Evolutionary conservation across 2,797 vertebrate species (phyloP).

Genomic region (Mus caroli): DNA sequence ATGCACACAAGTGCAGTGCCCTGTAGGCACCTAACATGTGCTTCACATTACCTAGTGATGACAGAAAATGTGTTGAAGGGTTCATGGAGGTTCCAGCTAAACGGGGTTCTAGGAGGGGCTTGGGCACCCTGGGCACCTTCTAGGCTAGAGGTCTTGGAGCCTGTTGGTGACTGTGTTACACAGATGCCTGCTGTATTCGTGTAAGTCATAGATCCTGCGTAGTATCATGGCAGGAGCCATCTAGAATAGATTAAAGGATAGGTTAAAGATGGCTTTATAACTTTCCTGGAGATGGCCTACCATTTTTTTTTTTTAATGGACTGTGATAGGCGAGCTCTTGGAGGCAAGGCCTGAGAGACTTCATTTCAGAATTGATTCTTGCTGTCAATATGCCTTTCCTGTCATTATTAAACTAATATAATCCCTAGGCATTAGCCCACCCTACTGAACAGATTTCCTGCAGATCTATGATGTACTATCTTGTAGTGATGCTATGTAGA

Average conservation of each 20-base stretch:
- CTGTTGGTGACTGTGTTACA: background rate
- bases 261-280: background rate
- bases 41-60: background rate
- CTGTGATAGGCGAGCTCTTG: background rate
- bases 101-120: background rate
- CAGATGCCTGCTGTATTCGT: background rate
- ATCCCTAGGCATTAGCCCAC: background rate
- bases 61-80: background rate
- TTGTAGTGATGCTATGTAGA: background rate
- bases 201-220: background rate
- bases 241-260: background rate
- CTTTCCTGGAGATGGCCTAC: background rate
- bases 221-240: background rate
- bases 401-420: background rate
- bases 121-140: background rate
- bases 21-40: background rate
- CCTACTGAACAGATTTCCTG: background rate
- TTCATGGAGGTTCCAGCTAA: background rate
- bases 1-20: background rate
- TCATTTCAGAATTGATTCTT: background rate
- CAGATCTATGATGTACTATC: background rate
- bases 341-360: background rate
- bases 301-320: background rate
- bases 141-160: background rate
- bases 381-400: no score